Conservation (phyloP, 2,888 invertebrate genomes). For the Timandra comae region DNA sequence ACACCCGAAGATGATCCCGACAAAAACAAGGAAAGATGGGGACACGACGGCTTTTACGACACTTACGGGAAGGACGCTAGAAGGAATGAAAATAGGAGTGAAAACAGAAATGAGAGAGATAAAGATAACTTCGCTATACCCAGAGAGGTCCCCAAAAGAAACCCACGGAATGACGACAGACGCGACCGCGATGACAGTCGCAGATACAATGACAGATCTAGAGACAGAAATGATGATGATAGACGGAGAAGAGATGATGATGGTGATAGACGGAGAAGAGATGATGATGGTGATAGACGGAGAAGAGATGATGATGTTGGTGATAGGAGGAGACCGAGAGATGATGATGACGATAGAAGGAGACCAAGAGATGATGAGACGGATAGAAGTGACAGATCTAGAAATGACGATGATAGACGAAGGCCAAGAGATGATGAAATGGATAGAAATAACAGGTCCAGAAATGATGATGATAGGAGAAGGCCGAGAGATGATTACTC, state of each 20-base stretch:
- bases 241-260: slow-evolving; percentile 5
- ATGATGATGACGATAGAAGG: no score
- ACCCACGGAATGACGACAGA: slow-evolving; percentile 9
- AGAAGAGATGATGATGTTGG: neutral
- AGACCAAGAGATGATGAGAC: neutral
- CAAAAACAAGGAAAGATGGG: slow-evolving; percentile 44
- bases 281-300: neutral
- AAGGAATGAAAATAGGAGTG: slow-evolving; percentile 33
- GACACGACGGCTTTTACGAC: slow-evolving; percentile 66
- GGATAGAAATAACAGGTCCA: slow-evolving; percentile 3
- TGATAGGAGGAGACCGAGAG: neutral
- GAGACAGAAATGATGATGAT: slow-evolving; percentile 12
- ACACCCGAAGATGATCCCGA: slow-evolving; percentile 31
- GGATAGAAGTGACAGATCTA: slow-evolving; percentile 12
- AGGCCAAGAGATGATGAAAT: slow-evolving; percentile 12
- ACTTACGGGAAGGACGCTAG: slow-evolving; percentile 59
- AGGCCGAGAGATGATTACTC: no score
- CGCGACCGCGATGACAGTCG: slow-evolving; percentile 9
- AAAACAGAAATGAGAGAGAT: slow-evolving; percentile 33
- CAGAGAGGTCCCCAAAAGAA: slow-evolving; percentile 16
- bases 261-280: slow-evolving; percentile 2
- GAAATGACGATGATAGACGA: slow-evolving; percentile 5
- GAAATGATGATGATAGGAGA: slow-evolving; percentile 6
- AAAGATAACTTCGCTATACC: slow-evolving; percentile 40
- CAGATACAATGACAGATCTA: slow-evolving; percentile 10